phyloP scores from a whole-genome alignment of 2,888 invertebrate species.

The Hirtodrosophila alboralis region DNA sequence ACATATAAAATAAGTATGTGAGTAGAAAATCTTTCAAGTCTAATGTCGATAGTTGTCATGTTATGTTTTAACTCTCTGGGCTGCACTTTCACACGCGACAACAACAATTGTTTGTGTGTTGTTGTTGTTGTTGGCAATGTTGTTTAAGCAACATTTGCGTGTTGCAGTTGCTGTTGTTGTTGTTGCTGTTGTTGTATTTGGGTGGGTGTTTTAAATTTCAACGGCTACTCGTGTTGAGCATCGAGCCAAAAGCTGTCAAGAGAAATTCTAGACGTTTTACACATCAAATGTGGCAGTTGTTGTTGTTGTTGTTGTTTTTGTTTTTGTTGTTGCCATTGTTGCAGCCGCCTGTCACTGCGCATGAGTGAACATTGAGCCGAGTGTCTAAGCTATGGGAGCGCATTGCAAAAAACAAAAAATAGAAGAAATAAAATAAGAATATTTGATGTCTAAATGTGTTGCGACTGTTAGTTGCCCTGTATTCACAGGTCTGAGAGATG shows the following conservation, averaged over 20 bases:
- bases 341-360: constrained; percentile 68
- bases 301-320: constrained; percentile 30
- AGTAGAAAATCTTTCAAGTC: constrained; percentile 24
- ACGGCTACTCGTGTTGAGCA: constrained; percentile 74
- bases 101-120: constrained; percentile 7
- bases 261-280: constrained; percentile 78
- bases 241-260: constrained; percentile 58
- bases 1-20: constrained; percentile 1
- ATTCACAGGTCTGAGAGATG: no score
- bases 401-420: constrained; percentile 24
- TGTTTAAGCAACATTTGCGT: constrained; percentile 12
- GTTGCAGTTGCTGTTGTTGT: constrained; percentile 28
- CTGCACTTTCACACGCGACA: constrained; percentile 65
- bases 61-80: constrained; percentile 7
- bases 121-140: constrained; percentile 27
- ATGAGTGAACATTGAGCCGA: constrained; percentile 75
- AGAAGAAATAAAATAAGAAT: no score
- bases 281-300: constrained; percentile 64
- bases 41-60: constrained; percentile 24
- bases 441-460: no score
- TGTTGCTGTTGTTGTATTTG: constrained; percentile 32
- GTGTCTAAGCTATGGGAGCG: constrained; percentile 45
- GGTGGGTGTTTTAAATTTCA: constrained; percentile 72
- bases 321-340: constrained; percentile 29
- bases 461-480: no score